These are phyloP conservation scores for Agriopis marginaria DNA, from an alignment of 2,888 invertebrate genomes.

Conservation along the genomic window DNA sequence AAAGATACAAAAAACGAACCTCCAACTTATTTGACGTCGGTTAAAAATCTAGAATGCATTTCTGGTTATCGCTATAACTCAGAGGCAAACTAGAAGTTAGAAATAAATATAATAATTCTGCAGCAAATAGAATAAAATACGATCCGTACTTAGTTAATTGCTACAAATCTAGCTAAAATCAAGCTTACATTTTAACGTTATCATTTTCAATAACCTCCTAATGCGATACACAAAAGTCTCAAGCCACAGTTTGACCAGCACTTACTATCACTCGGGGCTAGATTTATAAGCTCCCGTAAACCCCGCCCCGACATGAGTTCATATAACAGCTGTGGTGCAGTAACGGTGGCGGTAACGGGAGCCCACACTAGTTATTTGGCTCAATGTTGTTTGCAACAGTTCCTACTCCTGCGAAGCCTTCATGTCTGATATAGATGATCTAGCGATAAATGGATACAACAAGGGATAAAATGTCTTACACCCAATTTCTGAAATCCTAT, in stretches of 20 bases:
- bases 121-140: too few species aligned
- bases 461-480: too few species aligned
- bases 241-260: not conserved
- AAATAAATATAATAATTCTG: too few species aligned
- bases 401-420: slow-evolving; percentile 38
- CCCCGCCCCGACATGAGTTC: slow-evolving; percentile 49
- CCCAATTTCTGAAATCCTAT: too few species aligned
- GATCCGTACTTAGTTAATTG: too few species aligned
- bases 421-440: slow-evolving; percentile 5
- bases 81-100: too few species aligned
- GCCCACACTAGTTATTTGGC: slow-evolving; percentile 58
- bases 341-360: slow-evolving; percentile 74
- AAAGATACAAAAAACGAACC: too few species aligned
- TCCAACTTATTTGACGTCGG: too few species aligned
- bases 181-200: not conserved
- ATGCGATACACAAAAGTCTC: not conserved
- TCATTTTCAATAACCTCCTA: slow-evolving; percentile 1
- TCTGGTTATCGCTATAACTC: too few species aligned
- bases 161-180: not conserved
- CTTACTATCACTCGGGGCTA: slow-evolving; percentile 20
- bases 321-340: slow-evolving; percentile 52
- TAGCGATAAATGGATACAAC: slow-evolving; percentile 20
- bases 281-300: slow-evolving; percentile 41
- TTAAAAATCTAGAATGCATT: too few species aligned
- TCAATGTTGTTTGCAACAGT: slow-evolving; percentile 46